Base-by-base conservation (phyloP, 2,888 invertebrate genomes). In the Tryphoninae sp. region DNA sequence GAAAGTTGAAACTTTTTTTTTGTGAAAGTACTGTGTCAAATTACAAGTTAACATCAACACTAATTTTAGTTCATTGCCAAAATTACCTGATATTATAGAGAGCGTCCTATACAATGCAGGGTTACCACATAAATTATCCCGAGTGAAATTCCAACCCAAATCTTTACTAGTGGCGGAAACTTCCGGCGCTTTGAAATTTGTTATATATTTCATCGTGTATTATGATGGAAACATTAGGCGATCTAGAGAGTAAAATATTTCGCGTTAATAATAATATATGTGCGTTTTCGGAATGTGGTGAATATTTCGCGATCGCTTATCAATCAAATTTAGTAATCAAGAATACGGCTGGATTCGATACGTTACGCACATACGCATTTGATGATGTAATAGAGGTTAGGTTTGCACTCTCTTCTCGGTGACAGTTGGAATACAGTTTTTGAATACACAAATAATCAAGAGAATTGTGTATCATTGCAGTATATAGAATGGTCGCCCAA, bases 401-500 rank as follows among this genome's bases (percentile, higher is more conserved):
- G 49, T 55, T 23, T n/a, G 51, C 16, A 33, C 13, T 45, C 13
- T 45, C 13, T 45, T 45, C 13, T 4, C 33, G 33, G 33, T 33
- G 33, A 33, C 6, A 33, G 33, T 23, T 13, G 4, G 2, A 45
- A 26, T 42, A 67, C 23, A 23, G 45, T n/a, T 11, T 23, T 55
- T n/a, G 6, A 26, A 51, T 58, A 8, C 33, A 11, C 67, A 11
- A 69, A 40, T 55, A 16, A 79, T 55, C 23, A 13, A 22, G 33
- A 61, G 19, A 33, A 72, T 69, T 69, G 40, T 49, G 61, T 13
- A 62, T 59, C 23, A 26, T 79, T 86, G 59, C 78, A 92, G 92
- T 86, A 86, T 26, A 84, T 92, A 22, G 89, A 90, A 78, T 92
- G 92, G 92, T 90, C 92, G 19, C 86, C 87, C 13, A 89, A 92